These are phyloP conservation scores for Clarias platycephalus DNA, from an alignment of 2,797 vertebrate genomes.

Conservation along the genomic window DNA sequence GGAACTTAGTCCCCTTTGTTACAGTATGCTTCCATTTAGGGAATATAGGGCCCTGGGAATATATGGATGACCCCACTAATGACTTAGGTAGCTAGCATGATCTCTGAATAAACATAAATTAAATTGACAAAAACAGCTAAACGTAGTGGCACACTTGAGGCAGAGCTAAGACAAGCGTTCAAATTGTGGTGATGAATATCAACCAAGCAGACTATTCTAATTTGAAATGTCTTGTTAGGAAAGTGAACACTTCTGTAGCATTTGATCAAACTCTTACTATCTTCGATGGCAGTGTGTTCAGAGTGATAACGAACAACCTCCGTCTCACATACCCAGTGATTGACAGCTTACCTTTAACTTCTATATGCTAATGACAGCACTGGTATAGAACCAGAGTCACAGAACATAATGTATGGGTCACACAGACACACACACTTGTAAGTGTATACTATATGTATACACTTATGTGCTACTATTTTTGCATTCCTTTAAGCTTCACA, in stretches of 20 bases:
- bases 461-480: slow-evolving; percentile 10
- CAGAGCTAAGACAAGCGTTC: background rate
- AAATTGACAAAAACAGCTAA: background rate
- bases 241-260: background rate
- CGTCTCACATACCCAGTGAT: slow-evolving; percentile 57
- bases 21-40: too few relatives aligned
- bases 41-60: too few relatives aligned
- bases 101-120: background rate
- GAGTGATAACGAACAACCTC: slow-evolving; percentile 1
- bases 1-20: too few relatives aligned
- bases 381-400: slow-evolving; percentile 36
- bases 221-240: background rate
- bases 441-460: background rate
- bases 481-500: background rate
- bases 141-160: background rate
- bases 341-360: slow-evolving; percentile 68
- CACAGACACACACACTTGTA: slow-evolving; percentile 28
- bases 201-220: background rate
- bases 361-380: slow-evolving; percentile 47
- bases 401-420: slow-evolving; percentile 57
- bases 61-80: too few relatives aligned
- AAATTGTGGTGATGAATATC: background rate
- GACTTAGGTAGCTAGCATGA: too few relatives aligned
- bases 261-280: background rate
- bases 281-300: background rate